Base-by-base conservation (phyloP, 2,888 invertebrate species). In the Yponomeuta plumbellus region DNA sequence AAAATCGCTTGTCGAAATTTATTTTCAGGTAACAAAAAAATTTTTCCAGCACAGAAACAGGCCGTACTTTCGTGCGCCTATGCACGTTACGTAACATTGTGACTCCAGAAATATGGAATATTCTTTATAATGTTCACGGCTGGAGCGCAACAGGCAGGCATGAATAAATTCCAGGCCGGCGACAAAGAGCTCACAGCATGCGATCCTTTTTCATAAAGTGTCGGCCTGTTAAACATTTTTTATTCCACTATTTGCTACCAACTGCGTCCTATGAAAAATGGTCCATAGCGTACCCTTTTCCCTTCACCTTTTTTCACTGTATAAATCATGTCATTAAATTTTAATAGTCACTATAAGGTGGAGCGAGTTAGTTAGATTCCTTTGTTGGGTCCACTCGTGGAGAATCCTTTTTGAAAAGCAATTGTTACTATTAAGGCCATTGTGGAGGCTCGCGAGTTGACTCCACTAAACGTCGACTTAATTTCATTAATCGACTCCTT, bases 271-370 rank as follows among this genome's bases (percentile, higher is more conserved):
- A 89, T 91, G 91, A 91, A 90, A 91, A 90, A 91, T 91, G 88
- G 86, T 86, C 87, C 86, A 86, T 87, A 86, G 88, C 84, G 84
- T 91, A 90, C 89, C 89, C 90, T 90, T 90, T 90, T 89, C 86
- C 85, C 80, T 80, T 52, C 17, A 13, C 83, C 77, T 86, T 87
- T 87, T 84, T 81, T 82, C 77, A 52, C 44, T 78, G 83, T 83
- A 90, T 91, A 91, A 89, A 91, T 91, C 91, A 91, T 90, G 89
- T 91, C 91, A 90, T 90, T 91, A 90, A 89, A 89, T 86, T 89
- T 90, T 91, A 90, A 91, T 90, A 91, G 91, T 91, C 91, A 91
- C 87, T 80, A 84, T 77, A 76, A 76, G 81, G 82, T 80, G 76
- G 76, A 76, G 75, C 75, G 85, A 77, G 89, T 89, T 90, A 90